Base-by-base conservation (phyloP, 2,888 invertebrate species). In the Sinelater perroti region DNA sequence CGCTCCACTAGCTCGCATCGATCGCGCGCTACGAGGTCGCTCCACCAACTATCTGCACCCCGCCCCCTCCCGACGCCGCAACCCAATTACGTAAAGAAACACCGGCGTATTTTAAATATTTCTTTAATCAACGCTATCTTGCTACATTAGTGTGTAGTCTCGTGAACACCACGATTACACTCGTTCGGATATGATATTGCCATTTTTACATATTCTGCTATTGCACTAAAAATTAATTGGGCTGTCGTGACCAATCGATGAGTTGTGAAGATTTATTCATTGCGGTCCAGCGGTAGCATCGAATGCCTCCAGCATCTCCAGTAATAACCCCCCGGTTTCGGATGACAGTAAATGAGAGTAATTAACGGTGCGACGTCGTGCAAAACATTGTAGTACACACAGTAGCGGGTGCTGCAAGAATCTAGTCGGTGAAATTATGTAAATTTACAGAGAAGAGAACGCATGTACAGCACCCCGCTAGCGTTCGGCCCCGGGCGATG, bases 41-140 rank as follows among this genome's bases (percentile, higher is more conserved):
- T 18, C 20, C 21, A 21, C 33, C 18, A 46, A 33, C 46, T 11
- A 20, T 33, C 21, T 10, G 2, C 18, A 28, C 5, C 7, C 36
- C 21, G 3, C 35, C 30, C 5, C 28, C n/a, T n/a, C n/a, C n/a
- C n/a, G n/a, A n/a, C n/a, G 11, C 13, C 30, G 35, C 35, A 35
- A 47, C 35, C 20, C 24, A 50, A 8, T 50, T 13, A 18, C 13
- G 11, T 1, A 24, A 40, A 21, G 24, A 53, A 33, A 40, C 40
- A 35, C 49, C 8, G 8, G 49, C 10, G 11, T 73, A 73, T 70
- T 76, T 76, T 72, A 72, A 75, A 76, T 75, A 74, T 76, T 77
- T 77, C 74, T 78, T 78, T 78, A 78, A 78, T 78, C 76, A 77
- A 78, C 74, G 73, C 77, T 78, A 77, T 76, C 74, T 68, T 72